Conservation (phyloP, 2,888 invertebrate genomes). For the Mylabris sibirica region DNA sequence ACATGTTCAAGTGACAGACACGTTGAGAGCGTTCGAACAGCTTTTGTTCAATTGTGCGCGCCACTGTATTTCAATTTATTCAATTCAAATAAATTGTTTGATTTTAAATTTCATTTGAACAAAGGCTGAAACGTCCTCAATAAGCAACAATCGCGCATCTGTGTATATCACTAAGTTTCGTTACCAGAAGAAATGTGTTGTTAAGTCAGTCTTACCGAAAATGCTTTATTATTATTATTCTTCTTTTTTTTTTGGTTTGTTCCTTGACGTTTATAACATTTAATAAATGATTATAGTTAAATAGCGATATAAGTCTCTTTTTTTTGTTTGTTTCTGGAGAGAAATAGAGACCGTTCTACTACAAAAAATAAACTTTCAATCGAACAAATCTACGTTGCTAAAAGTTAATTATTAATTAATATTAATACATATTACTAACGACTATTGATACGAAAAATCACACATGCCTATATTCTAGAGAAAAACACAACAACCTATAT, state of each 20-base stretch:
- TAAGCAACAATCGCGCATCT: conserved; percentile 52
- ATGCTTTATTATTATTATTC: conserved; percentile 49
- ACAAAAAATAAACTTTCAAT: conserved; percentile 39
- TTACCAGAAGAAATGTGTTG: conserved; percentile 62
- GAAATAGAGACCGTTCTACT: conserved; percentile 28
- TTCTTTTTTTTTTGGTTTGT: conserved; percentile 34
- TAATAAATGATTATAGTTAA: conserved; percentile 15
- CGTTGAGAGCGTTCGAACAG: conserved; percentile 31
- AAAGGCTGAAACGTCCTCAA: conserved; percentile 28
- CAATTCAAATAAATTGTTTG: neutral
- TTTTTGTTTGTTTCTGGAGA: conserved; percentile 14
- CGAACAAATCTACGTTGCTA: conserved; percentile 50
- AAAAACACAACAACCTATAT: conserved; percentile 37
- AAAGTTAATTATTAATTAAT: conserved; percentile 34
- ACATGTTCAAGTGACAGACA: conserved; percentile 59
- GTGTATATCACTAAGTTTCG: conserved; percentile 58
- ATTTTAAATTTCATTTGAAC: conserved; percentile 2
- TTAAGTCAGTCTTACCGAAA: conserved; percentile 63
- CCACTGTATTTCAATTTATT: conserved; percentile 23
- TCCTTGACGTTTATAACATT: conserved; percentile 30
- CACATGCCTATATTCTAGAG: conserved; percentile 59
- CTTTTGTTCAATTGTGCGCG: conserved; percentile 45
- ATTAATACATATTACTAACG: conserved; percentile 50
- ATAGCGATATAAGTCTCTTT: conserved; percentile 36
- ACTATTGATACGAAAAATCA: conserved; percentile 62